Base-by-base conservation (phyloP, 2,113 vertebrate species). In the Hiodon tergisus region DNA sequence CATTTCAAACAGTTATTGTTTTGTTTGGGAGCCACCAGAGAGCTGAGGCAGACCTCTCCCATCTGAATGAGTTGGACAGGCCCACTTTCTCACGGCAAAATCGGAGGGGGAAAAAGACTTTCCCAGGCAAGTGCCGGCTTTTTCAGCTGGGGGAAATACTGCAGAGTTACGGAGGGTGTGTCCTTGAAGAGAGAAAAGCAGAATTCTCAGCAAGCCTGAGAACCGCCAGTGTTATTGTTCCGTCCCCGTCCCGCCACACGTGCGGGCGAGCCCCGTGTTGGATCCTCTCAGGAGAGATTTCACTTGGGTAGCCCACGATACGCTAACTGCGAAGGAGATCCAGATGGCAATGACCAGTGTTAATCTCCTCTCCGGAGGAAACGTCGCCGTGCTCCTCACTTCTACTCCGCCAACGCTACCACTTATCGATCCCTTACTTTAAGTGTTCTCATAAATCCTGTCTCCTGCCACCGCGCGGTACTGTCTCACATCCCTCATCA, bases 361-460 rank as follows among this genome's bases (percentile, higher is more conserved):
- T 70, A 16, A 75, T 10, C 58, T 61, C 67, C 78, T 71, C 75
- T 71, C 58, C 52, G 58, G 70, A 79, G 68, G 62, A 79, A 79
- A 67, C 62, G 73, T 68, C 72, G 74, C 59, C 51, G 67, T 75
- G 61, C 68, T 86, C 78, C 80, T 78, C 72, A 74, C 80, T 17
- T 83, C 79, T 75, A 70, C 82, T 76, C 75, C 78, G 61, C 80
- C 76, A 84, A 82, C 81, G 80, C 85, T 89, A 87, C 84, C 84
- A 83, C 81, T 82, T 84, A 88, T 90, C 87, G 85, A 90, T 91
- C 83, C 82, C 67, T 68, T 76, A 71, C 83, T 66, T 79, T 89
- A 87, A 89, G 85, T 87, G 86, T 87, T 86, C 84, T 85, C 86
- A 88, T 89, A 88, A 90, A 90, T 90, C 61, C 59, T 59, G 46